These are phyloP conservation scores for Cacatua alba DNA, from an alignment of 2,113 vertebrate genomes.

Conservation along the genomic window DNA sequence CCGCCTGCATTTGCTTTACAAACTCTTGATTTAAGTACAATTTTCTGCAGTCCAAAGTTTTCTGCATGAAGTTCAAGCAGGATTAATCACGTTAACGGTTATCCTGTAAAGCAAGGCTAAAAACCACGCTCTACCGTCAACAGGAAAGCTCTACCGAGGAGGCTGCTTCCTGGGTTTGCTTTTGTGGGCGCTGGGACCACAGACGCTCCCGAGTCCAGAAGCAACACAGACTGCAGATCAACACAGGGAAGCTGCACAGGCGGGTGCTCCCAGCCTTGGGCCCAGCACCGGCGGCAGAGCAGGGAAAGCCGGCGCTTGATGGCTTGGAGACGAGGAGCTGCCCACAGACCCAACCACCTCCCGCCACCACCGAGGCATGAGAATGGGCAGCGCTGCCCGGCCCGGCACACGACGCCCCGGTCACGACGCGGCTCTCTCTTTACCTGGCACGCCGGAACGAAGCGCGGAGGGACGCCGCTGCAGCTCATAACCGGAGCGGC, in stretches of 20 bases:
- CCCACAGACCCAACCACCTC: neutral
- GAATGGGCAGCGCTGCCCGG: neutral
- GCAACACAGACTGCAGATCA: accelerated
- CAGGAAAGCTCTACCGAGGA: accelerated
- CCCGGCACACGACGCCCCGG: neutral
- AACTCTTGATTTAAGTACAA: neutral
- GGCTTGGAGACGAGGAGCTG: neutral
- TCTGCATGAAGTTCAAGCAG: accelerated
- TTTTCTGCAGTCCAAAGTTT: neutral
- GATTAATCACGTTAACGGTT: accelerated
- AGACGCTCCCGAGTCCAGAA: neutral
- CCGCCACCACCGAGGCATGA: neutral
- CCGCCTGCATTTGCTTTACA: accelerated
- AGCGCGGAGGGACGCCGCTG: neutral
- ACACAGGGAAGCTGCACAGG: accelerated
- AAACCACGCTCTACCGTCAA: accelerated
- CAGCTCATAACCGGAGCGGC: neutral
- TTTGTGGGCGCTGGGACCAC: neutral
- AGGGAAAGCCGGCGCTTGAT: accelerated
- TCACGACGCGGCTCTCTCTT: neutral
- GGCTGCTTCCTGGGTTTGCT: neutral
- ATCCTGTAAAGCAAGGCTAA: accelerated
- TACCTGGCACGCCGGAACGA: neutral
- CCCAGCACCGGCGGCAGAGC: neutral
- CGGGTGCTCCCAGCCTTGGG: neutral